Evolutionary conservation across 2,888 invertebrate species (phyloP), one percentile per base, ranked within the genome.

Genomic region (Drosophila emarginata): DNA sequence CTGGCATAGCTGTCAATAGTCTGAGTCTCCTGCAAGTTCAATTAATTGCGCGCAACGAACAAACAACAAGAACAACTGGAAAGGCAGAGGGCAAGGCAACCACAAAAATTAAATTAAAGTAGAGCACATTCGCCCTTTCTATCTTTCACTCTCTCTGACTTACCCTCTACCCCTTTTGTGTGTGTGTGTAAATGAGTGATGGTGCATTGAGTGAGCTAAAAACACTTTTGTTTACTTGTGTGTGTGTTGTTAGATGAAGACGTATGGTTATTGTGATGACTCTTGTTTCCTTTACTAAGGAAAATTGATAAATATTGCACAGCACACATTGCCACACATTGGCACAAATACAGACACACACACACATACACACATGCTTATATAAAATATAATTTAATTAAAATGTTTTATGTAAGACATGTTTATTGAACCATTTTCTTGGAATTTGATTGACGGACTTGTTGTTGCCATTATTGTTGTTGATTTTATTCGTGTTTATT

Each of bases 81-180:
- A 50, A 50, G 45, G 39, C 52, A 54, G 52, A 54, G 52, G 64
- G 77, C 74, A 70, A 76, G 76, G 74, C 80, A 85, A 87, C 89
- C 90, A 72, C 89, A 89, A 81, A 90, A 90, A 89, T 89, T 90
- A 89, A 89, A 89, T 89, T 89, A 89, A 89, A 89, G 88, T 90
- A 69, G 80, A 85, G 76, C 84, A 77, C 64, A 50, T 57, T 56
- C 53, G 40, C 40, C 40, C 18, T 40, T 9, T 45, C 11, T 4
- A 45, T 61, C 50, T 4, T 11, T 26, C 23, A 15, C 26, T 12
- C 18, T 12, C 32, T 32, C 45, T 1, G 15, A 11, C 39, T 53
- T 64, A 32, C 32, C 59, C 67, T 61, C 54, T 51, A 62, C 57
- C 66, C n/a, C 18, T 26, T 50, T 36, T 11, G 18, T 45, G 45